Conservation (phyloP, 2,888 invertebrate species). For the Orchesellides sinensis region DNA sequence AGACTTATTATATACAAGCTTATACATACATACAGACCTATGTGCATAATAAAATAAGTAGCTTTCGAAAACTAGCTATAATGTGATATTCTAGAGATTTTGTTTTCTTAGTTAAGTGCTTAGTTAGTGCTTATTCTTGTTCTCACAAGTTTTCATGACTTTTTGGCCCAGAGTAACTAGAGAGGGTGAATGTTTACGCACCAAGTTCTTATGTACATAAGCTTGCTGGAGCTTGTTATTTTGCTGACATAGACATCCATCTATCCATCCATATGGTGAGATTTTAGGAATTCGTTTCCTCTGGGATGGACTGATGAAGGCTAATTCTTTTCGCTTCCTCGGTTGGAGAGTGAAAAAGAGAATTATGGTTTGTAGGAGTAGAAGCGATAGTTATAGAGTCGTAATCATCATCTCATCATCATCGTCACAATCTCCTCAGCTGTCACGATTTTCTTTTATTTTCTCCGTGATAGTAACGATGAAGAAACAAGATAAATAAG, state of each 20-base stretch:
- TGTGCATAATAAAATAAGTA: background rate
- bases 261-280: conserved; percentile 43
- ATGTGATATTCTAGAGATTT: background rate
- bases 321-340: conserved; percentile 21
- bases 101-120: conserved; percentile 7
- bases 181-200: conserved; percentile 1
- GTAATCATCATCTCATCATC: too few species aligned
- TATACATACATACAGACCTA: background rate
- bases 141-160: conserved; percentile 44
- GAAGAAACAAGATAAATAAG: background rate
- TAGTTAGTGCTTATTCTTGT: background rate
- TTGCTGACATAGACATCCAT: too few species aligned
- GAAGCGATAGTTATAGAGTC: too few species aligned
- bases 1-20: background rate
- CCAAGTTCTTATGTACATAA: background rate
- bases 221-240: too few species aligned
- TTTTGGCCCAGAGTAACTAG: conserved; percentile 30
- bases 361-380: too few species aligned
- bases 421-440: conserved; percentile 11
- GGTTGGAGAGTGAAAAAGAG: conserved; percentile 19
- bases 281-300: conserved; percentile 41
- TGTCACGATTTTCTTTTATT: conserved; percentile 31
- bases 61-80: background rate
- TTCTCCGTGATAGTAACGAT: background rate
- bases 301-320: conserved; percentile 16